Evolutionary conservation across 1,140 invertebrate species (phyloP).

Genomic region (Zaprionus ornatus): DNA sequence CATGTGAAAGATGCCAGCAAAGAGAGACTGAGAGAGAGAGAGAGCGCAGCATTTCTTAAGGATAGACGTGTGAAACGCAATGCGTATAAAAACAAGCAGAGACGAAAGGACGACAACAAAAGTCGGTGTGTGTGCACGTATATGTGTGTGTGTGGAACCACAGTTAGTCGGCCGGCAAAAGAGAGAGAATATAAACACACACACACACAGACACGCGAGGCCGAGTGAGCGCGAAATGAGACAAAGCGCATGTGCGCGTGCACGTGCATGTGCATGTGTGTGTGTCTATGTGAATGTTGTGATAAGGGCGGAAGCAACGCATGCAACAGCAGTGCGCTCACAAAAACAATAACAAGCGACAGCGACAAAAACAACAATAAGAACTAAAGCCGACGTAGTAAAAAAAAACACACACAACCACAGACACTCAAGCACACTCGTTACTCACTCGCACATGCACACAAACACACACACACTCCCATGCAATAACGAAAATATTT

Average conservation of each 20-base stretch:
- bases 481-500: constrained; percentile 34
- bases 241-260: constrained; percentile 60
- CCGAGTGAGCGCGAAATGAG: constrained; percentile 25
- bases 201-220: constrained; percentile 19
- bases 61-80: constrained; percentile 75
- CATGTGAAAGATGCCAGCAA: background rate
- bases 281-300: constrained; percentile 28
- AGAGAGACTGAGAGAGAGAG: constrained; percentile 9
- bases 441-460: background rate
- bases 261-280: constrained; percentile 18
- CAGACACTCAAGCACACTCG: too few relatives aligned
- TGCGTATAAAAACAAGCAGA: constrained; percentile 76
- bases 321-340: constrained; percentile 40
- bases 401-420: background rate
- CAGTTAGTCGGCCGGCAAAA: constrained; percentile 56
- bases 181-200: constrained; percentile 16
- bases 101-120: constrained; percentile 64
- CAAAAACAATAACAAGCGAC: constrained; percentile 42
- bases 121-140: background rate
- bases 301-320: constrained; percentile 52
- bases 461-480: background rate
- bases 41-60: constrained; percentile 40
- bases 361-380: constrained; percentile 23
- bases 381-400: constrained; percentile 19
- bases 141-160: constrained; percentile 10